Base-by-base conservation (phyloP, 2,888 invertebrate genomes). In the Emmelina monodactyla region DNA sequence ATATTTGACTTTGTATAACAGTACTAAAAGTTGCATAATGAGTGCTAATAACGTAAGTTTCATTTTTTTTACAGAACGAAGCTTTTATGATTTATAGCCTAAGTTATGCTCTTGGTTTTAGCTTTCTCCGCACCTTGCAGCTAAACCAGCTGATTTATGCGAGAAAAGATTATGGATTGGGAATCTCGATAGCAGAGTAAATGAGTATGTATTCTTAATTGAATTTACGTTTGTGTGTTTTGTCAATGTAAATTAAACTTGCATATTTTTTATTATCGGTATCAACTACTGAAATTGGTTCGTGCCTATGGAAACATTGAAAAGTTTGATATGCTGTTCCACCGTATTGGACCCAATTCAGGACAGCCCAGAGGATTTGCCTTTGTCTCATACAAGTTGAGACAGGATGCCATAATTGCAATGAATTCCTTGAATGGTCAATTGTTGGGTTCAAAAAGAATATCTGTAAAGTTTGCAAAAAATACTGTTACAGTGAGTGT, bases 251-350 rank as follows among this genome's bases (percentile, higher is more conserved):
- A 25, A 25, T n/a, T 10, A 25, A 25, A n/a, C n/a, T n/a, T n/a
- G n/a, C n/a, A 59, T 58, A 51, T 58, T 69, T 68, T 69, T 80
- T 57, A 82, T 85, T 88, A 91, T 88, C 83, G 93, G 93, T 94
- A 88, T 88, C 90, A 94, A 86, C 87, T 97, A 83, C 84, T 97
- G 81, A 96, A 96, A 92, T 87, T 96, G 82, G 86, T 94, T 81
- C 94, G 95, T 87, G 90, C 91, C 85, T 90, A 91, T 85, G 96
- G 96, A 67, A 83, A 85, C 62, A 91, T 96, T 61, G 92, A 93
- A 82, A 94, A 95, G 87, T 95, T 96, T 80, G 96, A 97, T 80
- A 89, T 95, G 79, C 85, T 97, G 49, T 95, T 94, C 67, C 94
- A 96, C 72, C 93, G 94, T 48, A 87, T 88, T 46, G 96, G 96